A percentile compares a stretch with the other conserved stretches of the same genome.
These are phyloP conservation scores for Pachyuromys duprasi DNA, from an alignment of 2,797 vertebrate species.

Conservation along the genomic window DNA sequence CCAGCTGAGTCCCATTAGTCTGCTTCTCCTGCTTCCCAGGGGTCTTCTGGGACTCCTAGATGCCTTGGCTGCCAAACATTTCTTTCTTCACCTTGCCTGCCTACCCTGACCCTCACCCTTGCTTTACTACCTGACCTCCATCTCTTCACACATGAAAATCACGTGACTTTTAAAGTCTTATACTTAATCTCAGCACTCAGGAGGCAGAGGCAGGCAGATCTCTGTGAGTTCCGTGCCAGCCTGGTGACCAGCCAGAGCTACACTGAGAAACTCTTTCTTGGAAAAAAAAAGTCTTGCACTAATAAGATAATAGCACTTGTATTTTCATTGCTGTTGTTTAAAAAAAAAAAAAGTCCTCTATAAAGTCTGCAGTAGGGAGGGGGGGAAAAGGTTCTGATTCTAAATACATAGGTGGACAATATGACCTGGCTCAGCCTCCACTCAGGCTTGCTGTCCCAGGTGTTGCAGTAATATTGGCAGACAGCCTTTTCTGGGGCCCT, in stretches of 20 bases:
- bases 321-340: neutral
- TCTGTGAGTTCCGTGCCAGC: too few species aligned
- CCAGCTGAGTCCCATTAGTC: neutral
- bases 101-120: too few species aligned
- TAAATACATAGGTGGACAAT: neutral
- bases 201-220: too few species aligned
- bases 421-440: neutral
- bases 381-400: neutral
- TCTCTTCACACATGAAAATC: neutral
- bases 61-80: neutral
- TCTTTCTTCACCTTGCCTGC: neutral
- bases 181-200: neutral
- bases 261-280: too few species aligned
- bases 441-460: neutral
- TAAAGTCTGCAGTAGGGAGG: neutral
- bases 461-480: neutral
- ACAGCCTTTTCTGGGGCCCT: neutral
- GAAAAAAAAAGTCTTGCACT: neutral
- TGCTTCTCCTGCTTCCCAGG: neutral
- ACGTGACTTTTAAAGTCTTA: conserved; percentile 7
- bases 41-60: neutral
- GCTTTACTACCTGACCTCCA: too few species aligned
- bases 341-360: neutral
- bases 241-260: too few species aligned
- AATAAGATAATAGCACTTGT: neutral